Evolutionary conservation across 1,140 invertebrate species (phyloP).

Genomic region (Drosophila ohnishii): DNA sequence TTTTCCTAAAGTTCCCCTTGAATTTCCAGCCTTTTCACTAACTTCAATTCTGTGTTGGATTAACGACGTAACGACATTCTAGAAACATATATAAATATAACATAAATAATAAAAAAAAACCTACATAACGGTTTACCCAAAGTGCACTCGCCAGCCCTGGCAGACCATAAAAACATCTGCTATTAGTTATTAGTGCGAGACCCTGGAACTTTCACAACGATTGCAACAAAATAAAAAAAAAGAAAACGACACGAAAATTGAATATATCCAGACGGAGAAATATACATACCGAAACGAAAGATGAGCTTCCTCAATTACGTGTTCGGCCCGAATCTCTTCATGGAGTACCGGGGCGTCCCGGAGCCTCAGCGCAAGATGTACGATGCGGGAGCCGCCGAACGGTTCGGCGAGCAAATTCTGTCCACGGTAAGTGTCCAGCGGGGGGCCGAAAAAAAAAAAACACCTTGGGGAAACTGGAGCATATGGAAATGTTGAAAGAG

Average conservation of each 20-base stretch:
- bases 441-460: neutral
- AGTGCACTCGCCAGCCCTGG: conserved; percentile 16
- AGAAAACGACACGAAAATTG: conserved; percentile 11
- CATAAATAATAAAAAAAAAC: neutral
- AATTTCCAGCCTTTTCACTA: neutral
- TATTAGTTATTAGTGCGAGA: conserved; percentile 21
- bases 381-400: conserved; percentile 87
- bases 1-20: neutral
- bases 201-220: conserved; percentile 50
- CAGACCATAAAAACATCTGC: conserved; percentile 24
- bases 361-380: conserved; percentile 85
- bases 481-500: conserved; percentile 16
- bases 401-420: conserved; percentile 89
- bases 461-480: conserved; percentile 1
- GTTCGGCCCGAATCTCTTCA: conserved; percentile 87
- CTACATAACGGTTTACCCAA: neutral
- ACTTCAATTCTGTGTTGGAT: neutral
- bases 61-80: neutral
- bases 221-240: conserved; percentile 46
- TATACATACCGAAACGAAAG: conserved; percentile 26
- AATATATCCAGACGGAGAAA: conserved; percentile 44
- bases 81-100: neutral
- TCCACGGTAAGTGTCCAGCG: conserved; percentile 84
- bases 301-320: conserved; percentile 84
- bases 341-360: conserved; percentile 85